These are phyloP conservation scores for Novumbra hubbsi DNA, from an alignment of 2,797 vertebrate genomes.

Conservation along the genomic window DNA sequence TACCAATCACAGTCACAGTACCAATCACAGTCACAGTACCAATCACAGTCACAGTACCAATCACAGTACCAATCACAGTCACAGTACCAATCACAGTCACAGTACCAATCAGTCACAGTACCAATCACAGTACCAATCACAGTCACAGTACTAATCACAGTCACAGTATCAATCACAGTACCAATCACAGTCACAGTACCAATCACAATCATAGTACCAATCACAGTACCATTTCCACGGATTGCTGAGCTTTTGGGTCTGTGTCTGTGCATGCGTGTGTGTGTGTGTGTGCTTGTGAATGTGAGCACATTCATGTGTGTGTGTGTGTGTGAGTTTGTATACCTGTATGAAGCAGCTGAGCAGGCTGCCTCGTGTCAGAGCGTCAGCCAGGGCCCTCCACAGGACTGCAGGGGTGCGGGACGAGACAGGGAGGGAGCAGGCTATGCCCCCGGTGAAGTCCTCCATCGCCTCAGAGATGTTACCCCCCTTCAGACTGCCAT, in stretches of 20 bases:
- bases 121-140: not conserved
- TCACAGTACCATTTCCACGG: not conserved
- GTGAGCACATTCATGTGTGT: not conserved
- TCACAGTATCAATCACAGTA: no score
- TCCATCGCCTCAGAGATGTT: constrained; percentile 82
- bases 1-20: no score
- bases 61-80: not conserved
- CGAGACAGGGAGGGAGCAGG: constrained; percentile 59
- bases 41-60: not conserved
- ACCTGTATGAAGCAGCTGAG: constrained; percentile 77
- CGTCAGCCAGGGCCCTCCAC: constrained; percentile 69
- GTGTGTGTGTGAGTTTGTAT: constrained; percentile 7
- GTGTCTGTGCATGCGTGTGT: not conserved
- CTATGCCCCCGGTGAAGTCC: constrained; percentile 82
- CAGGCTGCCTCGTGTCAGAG: constrained; percentile 70
- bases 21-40: not conserved
- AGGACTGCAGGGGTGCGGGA: constrained; percentile 66
- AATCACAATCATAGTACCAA: no score
- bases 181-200: no score
- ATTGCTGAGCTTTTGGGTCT: not conserved
- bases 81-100: no score
- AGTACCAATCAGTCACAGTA: no score
- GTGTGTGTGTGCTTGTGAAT: not conserved
- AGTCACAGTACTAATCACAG: no score
- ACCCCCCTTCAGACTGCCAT: constrained; percentile 76